Conservation (phyloP, 2,113 vertebrate genomes). For the Clarias batrachus region DNA sequence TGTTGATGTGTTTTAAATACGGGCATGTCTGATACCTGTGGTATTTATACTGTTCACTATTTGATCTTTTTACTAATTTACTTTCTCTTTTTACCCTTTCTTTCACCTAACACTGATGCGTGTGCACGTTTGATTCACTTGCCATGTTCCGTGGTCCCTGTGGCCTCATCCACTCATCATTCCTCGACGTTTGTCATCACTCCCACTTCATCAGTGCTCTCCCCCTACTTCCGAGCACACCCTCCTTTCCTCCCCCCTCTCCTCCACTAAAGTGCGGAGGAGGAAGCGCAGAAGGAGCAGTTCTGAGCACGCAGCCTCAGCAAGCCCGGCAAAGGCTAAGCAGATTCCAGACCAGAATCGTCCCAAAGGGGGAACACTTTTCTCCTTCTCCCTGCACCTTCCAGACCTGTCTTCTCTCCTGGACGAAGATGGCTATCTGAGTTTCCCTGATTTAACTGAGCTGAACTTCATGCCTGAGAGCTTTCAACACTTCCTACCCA, state of each 20-base stretch:
- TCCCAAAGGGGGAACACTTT: conserved; percentile 77
- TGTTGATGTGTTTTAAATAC: neutral
- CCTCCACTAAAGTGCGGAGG: conserved; percentile 80
- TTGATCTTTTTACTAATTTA: conserved; percentile 86
- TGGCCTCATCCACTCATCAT: conserved; percentile 57
- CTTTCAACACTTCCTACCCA: conserved; percentile 88
- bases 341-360: conserved; percentile 73
- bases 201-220: conserved; percentile 74
- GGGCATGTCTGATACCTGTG: neutral
- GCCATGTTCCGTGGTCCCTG: neutral
- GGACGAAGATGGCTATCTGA: conserved; percentile 95
- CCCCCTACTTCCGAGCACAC: conserved; percentile 73
- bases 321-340: conserved; percentile 73
- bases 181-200: conserved; percentile 59
- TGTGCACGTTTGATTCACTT: conserved; percentile 60
- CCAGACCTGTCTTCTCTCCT: conserved; percentile 88
- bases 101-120: conserved; percentile 79
- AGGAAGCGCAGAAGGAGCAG: conserved; percentile 83
- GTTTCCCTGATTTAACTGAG: conserved; percentile 89
- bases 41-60: conserved; percentile 32
- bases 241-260: conserved; percentile 73
- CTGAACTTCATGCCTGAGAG: conserved; percentile 87
- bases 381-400: conserved; percentile 98
- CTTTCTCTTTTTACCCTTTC: conserved; percentile 88
- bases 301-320: conserved; percentile 64